phyloP scores from a whole-genome alignment of 2,888 invertebrate species.

The Eurytoma adleriae region DNA sequence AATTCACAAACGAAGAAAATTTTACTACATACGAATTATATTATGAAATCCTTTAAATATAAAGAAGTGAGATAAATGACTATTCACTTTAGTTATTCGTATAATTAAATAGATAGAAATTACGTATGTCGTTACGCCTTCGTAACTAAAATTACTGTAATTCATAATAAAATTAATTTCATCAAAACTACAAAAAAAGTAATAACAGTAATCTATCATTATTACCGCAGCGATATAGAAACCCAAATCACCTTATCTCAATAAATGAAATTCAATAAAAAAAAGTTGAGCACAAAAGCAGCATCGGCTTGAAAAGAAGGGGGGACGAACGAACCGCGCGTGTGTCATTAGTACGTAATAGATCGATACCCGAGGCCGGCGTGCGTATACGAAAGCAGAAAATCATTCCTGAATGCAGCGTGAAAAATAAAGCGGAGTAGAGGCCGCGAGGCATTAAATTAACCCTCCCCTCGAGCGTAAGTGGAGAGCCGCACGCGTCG shows the following conservation, averaged over 20 bases:
- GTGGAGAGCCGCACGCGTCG: slow-evolving; percentile 2
- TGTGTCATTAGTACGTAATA: slow-evolving; percentile 42
- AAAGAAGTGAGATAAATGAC: too few species aligned
- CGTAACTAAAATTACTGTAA: too few species aligned
- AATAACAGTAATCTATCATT: background rate
- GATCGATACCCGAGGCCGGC: slow-evolving; percentile 5
- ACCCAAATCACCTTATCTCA: background rate
- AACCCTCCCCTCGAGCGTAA: slow-evolving; percentile 22
- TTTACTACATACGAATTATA: too few species aligned
- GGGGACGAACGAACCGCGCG: background rate
- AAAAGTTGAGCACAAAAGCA: background rate
- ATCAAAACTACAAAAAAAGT: background rate
- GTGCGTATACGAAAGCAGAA: slow-evolving; percentile 21
- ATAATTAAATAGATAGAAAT: too few species aligned
- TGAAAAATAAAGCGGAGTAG: background rate
- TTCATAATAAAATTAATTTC: background rate
- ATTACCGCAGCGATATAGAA: slow-evolving; percentile 5
- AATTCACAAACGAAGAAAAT: too few species aligned
- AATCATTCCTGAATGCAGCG: slow-evolving; percentile 27
- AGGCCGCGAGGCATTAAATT: slow-evolving; percentile 32
- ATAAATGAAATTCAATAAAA: background rate
- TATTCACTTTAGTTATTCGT: too few species aligned
- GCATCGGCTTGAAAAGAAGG: background rate
- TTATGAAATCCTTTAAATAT: too few species aligned
- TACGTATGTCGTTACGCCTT: too few species aligned